Base-by-base conservation (phyloP, 2,888 invertebrate genomes). In the Himalopsyche tibetana region DNA sequence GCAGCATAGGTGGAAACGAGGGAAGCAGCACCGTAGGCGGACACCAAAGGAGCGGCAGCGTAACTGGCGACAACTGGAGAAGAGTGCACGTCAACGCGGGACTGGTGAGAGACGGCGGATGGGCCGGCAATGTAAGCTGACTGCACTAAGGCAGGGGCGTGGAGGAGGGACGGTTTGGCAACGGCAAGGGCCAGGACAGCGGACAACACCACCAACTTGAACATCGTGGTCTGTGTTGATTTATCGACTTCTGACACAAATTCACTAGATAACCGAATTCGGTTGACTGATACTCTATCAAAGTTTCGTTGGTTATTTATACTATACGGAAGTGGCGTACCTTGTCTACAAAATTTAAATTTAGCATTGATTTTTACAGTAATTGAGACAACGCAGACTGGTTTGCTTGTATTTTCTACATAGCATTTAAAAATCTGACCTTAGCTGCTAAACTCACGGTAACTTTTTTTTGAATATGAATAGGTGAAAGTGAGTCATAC, bases 161-260 rank as follows among this genome's bases (percentile, higher is more conserved):
- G 92, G 85, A 90, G 56, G 74, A 91, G 84, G n/a, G 92, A 86
- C 15, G 93, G 93, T 90, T 92, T 93, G 90, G 95, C 95, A 89
- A 92, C 93, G 89, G 93, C 94, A 90, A 95, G 89, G 90, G 94
- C 94, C 90, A 94, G 91, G 88, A 94, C 91, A 90, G 94, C 94
- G 91, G 94, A 94, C 93, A 95, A 94, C 91, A 94, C 94, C 93
- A 94, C 94, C 93, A 93, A 90, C 91, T 93, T 93, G 90, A 90
- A 92, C 93, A 93, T 93, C 90, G 90, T 93, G 92, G 92, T 93
- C 92, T 92, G 92, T 91, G 92, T 92, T 92, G 91, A 89, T 91
- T 90, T 88, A 80, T 51, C 80, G 69, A 84, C 82, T 83, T 84
- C 85, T 51, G 51, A 85, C 80, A 86, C 86, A 84, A 88, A 83